These are phyloP conservation scores for Sussaba pulchella DNA, from an alignment of 2,888 invertebrate genomes.

Conservation along the genomic window DNA sequence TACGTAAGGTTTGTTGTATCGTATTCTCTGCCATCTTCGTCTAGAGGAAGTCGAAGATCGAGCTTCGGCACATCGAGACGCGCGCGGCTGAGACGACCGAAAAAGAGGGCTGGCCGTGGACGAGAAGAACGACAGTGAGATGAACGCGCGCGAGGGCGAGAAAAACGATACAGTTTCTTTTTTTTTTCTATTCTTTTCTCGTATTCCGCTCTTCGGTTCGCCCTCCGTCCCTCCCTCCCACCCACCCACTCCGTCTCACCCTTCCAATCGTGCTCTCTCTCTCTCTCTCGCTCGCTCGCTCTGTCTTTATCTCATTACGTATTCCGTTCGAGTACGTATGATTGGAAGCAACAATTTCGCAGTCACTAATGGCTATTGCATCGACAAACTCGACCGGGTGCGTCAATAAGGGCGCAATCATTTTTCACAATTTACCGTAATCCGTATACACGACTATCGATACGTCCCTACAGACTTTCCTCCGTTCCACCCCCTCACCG, in stretches of 20 bases:
- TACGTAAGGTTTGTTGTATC: constrained; percentile 7
- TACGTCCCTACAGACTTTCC: constrained; percentile 1
- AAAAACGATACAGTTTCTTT: constrained; percentile 48
- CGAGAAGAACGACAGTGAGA: constrained; percentile 50
- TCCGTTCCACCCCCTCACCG: background rate
- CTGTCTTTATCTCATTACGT: constrained; percentile 67
- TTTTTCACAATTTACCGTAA: constrained; percentile 80
- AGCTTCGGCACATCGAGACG: constrained; percentile 12
- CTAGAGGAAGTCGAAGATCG: constrained; percentile 19
- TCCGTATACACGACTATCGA: constrained; percentile 61
- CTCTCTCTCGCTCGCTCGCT: background rate
- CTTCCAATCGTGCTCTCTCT: too few species aligned
- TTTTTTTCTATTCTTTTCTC: constrained; percentile 16
- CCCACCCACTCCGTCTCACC: too few species aligned
- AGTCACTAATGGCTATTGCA: constrained; percentile 74
- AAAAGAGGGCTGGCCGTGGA: constrained; percentile 34
- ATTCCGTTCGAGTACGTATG: constrained; percentile 77
- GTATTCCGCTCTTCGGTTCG: background rate
- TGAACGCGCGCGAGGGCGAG: constrained; percentile 50
- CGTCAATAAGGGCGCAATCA: constrained; percentile 77
- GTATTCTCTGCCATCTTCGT: background rate
- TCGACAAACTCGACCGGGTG: constrained; percentile 62
- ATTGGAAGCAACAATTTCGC: constrained; percentile 78
- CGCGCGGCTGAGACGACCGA: constrained; percentile 23
- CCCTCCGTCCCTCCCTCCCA: too few species aligned